phyloP scores from a whole-genome alignment of 2,797 vertebrate species.

The Amazona ochrocephala region DNA sequence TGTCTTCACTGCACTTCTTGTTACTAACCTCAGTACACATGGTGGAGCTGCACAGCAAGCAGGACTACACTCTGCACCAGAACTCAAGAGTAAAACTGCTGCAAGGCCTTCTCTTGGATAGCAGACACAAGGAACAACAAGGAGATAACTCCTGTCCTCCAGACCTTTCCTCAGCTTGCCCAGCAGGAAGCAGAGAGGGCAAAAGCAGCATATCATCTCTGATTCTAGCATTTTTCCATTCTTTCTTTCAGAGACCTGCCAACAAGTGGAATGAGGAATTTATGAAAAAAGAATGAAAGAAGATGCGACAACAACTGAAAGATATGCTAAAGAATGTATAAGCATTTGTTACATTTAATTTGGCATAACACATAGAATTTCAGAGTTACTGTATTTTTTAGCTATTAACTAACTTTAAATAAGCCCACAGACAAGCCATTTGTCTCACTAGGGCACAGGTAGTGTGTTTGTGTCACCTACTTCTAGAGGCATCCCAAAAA shows the following conservation, averaged over 20 bases:
- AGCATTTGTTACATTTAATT: background rate
- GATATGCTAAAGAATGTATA: background rate
- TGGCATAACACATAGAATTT: background rate
- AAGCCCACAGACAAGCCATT: background rate
- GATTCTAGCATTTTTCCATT: background rate
- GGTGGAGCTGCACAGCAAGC: background rate
- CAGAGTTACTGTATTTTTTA: background rate
- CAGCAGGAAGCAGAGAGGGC: background rate
- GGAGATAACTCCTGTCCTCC: background rate
- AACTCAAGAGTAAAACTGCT: background rate
- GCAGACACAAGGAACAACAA: background rate
- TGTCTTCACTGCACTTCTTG: background rate
- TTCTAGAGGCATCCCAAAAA: background rate
- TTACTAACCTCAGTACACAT: fast-evolving
- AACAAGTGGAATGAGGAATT: background rate
- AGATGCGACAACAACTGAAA: background rate
- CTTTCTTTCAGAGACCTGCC: background rate
- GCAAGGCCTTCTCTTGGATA: background rate
- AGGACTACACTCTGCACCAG: background rate
- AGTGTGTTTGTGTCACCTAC: background rate
- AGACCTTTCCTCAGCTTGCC: background rate
- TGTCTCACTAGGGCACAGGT: background rate
- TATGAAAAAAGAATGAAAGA: background rate
- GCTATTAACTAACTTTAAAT: background rate
- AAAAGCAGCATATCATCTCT: background rate